Evolutionary conservation across 2,888 invertebrate species (phyloP).

Genomic region (Oligia latruncula): DNA sequence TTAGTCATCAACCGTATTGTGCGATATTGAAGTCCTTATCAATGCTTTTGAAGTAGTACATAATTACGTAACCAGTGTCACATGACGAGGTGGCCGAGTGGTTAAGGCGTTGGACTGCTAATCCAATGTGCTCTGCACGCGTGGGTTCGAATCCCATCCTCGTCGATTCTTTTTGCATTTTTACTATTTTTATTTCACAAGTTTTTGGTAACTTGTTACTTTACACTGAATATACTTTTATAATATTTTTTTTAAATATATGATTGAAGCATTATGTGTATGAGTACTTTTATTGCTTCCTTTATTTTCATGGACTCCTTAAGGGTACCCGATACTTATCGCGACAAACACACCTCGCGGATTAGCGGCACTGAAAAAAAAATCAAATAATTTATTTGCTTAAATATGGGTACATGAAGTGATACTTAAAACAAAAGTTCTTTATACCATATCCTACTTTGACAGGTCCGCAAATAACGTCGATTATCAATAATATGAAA

Average conservation of each 20-base stretch:
- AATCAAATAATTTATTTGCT: neutral
- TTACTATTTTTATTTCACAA: slow-evolving; percentile 1
- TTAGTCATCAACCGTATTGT: too few relatives aligned
- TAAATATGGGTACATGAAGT: neutral
- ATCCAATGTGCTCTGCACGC: slow-evolving; percentile 96
- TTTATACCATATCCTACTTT: neutral
- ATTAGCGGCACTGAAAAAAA: neutral
- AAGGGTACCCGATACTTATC: neutral
- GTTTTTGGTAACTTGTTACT: neutral
- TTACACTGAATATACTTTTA: neutral
- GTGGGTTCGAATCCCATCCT: slow-evolving; percentile 96
- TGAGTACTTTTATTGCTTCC: neutral
- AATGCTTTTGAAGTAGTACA: neutral
- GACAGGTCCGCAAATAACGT: neutral
- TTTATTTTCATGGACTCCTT: neutral
- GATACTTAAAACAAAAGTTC: neutral
- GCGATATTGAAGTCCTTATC: neutral
- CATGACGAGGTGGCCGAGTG: slow-evolving; percentile 95
- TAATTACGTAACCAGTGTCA: neutral
- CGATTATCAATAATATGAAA: neutral
- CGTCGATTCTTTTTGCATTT: slow-evolving; percentile 85
- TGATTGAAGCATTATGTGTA: neutral
- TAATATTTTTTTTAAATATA: neutral
- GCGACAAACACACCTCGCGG: neutral
- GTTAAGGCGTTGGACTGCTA: slow-evolving; percentile 96